These are phyloP conservation scores for Leucopsar rothschildi DNA, from an alignment of 2,113 vertebrate genomes.

Conservation along the genomic window DNA sequence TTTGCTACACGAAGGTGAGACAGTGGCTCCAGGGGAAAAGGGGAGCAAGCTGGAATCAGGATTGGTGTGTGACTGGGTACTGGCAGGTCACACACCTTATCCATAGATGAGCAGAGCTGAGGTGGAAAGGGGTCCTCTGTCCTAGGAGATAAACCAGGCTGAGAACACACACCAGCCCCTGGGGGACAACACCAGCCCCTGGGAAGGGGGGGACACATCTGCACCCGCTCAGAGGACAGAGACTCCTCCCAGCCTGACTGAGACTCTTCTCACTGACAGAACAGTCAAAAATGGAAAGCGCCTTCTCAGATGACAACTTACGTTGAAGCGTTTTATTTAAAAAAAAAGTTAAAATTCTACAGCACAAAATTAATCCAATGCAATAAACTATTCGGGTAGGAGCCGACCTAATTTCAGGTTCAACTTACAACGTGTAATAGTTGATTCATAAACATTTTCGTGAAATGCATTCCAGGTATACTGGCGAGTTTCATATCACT, in stretches of 20 bases:
- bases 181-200: not conserved
- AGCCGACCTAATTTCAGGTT: not conserved
- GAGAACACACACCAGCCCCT: not conserved
- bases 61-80: fast-evolving
- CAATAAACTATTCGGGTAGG: not conserved
- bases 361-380: not conserved
- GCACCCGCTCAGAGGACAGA: not conserved
- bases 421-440: not conserved
- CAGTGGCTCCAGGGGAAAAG: not conserved
- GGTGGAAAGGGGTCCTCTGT: not conserved
- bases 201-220: not conserved
- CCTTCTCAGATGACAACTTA: not conserved
- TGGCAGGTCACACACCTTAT: not conserved
- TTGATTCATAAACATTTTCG: not conserved
- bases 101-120: not conserved
- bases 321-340: not conserved
- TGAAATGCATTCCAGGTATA: not conserved
- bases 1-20: not conserved
- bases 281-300: not conserved
- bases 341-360: not conserved
- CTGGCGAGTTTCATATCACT: not conserved
- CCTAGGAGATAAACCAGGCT: not conserved
- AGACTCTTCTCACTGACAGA: not conserved
- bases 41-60: not conserved
- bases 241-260: not conserved